Base-by-base conservation (phyloP, 2,797 vertebrate species). In the Oceanodroma leucorhoa region DNA sequence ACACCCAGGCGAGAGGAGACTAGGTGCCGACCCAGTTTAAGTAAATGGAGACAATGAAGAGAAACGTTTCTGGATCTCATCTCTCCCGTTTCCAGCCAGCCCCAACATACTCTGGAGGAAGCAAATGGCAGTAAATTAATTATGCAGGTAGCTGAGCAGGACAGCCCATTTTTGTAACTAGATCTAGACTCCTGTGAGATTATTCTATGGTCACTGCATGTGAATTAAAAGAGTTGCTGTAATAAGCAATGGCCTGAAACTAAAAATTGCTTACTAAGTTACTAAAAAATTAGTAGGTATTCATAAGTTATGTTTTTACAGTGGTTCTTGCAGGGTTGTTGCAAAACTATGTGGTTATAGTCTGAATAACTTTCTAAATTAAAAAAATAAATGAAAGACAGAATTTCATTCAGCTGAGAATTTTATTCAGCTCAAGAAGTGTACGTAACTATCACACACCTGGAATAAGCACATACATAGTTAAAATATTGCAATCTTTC, bases 1-100 rank as follows among this genome's bases (percentile, higher is more conserved):
- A 40, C 21, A 53, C 7, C 3, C 7, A 43, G 7, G 20, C 61
- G 34, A 64, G 14, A 57, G 23, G 7, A 75, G 27, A 53, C 13
- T 30, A 40, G 29, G 11, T 0, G 2, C 7, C 0, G 1, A 55
- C 4, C 2, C 6, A 3, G 73, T 70, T 69, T n/a, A 62, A 11
- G 34, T 15, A 75, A 46, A 34, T 16, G 9, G 46, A 69, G 40
- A 11, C 7, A 20, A 13, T 30, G 26, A 67, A 90, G 85, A 46
- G 11, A 70, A 80, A 14, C 21, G 10, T 30, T 86, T 86, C 61
- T 89, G 40, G 20, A 87, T 12, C 6, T 70, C 6, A 22, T 48
- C 13, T 46, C 12, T 71, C 18, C 19, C 26, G 7, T 72, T 72
- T 64, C 24, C 29, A 61, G 23, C 3, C 30, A 67, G 22, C 10